phyloP scores from a whole-genome alignment of 2,113 vertebrate species.

The Hemibagrus wyckioides region DNA sequence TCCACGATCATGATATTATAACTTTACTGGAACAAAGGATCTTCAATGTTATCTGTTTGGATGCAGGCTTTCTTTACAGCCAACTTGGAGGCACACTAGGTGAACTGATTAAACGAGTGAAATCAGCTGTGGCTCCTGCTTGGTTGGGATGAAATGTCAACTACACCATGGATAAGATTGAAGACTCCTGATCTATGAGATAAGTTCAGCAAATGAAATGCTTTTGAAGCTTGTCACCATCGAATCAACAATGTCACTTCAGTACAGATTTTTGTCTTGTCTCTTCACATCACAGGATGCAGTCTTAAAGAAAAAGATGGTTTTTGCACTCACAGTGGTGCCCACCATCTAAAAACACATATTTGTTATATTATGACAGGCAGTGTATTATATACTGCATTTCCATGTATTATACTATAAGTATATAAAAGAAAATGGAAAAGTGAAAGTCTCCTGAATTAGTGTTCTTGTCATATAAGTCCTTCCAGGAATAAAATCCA shows the following conservation, averaged over 20 bases:
- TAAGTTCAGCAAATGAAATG: neutral
- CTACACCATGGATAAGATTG: neutral
- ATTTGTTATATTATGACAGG: slow-evolving; percentile 35
- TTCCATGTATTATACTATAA: slow-evolving; percentile 55
- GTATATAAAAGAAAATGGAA: slow-evolving; percentile 36
- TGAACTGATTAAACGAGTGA: neutral
- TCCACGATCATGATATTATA: neutral
- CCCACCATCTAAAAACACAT: slow-evolving; percentile 25
- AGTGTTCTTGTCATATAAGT: neutral
- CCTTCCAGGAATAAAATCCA: neutral
- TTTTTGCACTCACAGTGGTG: neutral
- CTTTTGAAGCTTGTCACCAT: neutral
- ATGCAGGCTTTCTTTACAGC: neutral
- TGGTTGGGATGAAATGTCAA: neutral
- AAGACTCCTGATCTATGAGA: neutral
- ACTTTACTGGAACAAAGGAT: neutral
- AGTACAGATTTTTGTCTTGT: neutral
- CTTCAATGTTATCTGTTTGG: neutral
- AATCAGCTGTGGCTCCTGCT: neutral
- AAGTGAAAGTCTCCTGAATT: slow-evolving; percentile 15
- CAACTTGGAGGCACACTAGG: neutral
- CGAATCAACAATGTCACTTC: slow-evolving; percentile 18
- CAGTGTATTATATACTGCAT: slow-evolving; percentile 54
- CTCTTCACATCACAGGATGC: neutral
- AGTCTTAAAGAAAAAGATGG: slow-evolving; percentile 11